Evolutionary conservation across 2,888 invertebrate genomes (phyloP), one percentile per base, ranked within the genome.

Genomic region (Acrobasis suavella): DNA sequence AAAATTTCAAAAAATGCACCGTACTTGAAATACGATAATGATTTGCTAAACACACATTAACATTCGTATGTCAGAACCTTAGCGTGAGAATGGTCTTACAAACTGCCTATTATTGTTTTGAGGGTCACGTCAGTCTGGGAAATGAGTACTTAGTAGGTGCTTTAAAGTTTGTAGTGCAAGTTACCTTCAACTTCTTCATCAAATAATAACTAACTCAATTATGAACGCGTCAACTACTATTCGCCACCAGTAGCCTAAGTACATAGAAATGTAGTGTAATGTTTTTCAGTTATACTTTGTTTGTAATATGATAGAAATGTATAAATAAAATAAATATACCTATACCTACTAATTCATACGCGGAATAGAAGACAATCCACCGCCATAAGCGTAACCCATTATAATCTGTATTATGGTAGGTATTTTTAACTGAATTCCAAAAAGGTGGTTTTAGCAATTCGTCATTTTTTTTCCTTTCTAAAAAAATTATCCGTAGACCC

Each of bases 61-160:
- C 70, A 69, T 64, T 71, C 71, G 72, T 72, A 75, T 74, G 74
- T 73, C 75, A 77, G 67, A 64, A 67, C 71, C 69, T 76, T 64
- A 78, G 71, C 83, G 85, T 88, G 89, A 78, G 87, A 89, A 88
- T 75, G 71, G 68, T 75, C 75, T 76, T 80, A 85, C 85, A 80
- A 80, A 80, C 78, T 72, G 72, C 65, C 75, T 72, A 82, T 82
- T 85, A 85, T 86, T 80, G 75, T 81, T 81, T 78, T 75, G 85
- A 82, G 82, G 87, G 87, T 86, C 89, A 62, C 50, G 50, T 65
- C 60, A 69, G 61, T 67, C 62, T 63, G 69, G 51, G 54, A 58
- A 65, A 52, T 66, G 62, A 64, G n/a, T n/a, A n/a, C n/a, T n/a
- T n/a, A n/a, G 55, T 69, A 67, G 67, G 66, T 68, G 69, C 70